phyloP scores from a whole-genome alignment of 2,113 vertebrate species.

The Pristiophorus japonicus region DNA sequence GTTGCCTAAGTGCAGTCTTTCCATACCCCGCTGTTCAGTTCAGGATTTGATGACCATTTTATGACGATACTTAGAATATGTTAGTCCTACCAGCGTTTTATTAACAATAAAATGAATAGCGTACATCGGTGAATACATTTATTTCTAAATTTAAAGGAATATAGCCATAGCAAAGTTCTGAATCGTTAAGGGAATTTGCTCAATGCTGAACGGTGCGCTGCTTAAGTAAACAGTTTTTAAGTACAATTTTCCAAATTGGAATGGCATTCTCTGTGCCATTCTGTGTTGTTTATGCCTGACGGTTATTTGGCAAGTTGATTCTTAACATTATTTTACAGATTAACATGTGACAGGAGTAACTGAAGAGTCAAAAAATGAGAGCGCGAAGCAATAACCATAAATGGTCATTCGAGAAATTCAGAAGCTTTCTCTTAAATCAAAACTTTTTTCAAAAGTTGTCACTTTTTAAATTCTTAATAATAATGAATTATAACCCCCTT shows the following conservation, averaged over 20 bases:
- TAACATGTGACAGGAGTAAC: background rate
- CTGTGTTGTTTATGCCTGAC: background rate
- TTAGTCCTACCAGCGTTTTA: background rate
- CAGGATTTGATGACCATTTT: background rate
- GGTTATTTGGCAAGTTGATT: background rate
- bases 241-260: background rate
- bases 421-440: background rate
- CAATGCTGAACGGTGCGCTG: background rate
- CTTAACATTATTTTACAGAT: background rate
- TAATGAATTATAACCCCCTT: slow-evolving; percentile 25
- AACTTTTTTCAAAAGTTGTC: background rate
- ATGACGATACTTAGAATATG: background rate
- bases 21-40: background rate
- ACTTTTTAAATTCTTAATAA: slow-evolving; percentile 27
- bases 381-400: background rate
- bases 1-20: background rate
- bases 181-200: background rate
- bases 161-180: background rate
- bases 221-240: background rate
- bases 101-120: background rate
- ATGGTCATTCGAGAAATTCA: background rate
- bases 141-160: background rate
- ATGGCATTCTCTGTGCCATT: background rate
- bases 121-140: background rate
- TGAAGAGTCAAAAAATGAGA: background rate